Evolutionary conservation across 2,113 vertebrate genomes (phyloP).

Genomic region (Anoplopoma fimbria): DNA sequence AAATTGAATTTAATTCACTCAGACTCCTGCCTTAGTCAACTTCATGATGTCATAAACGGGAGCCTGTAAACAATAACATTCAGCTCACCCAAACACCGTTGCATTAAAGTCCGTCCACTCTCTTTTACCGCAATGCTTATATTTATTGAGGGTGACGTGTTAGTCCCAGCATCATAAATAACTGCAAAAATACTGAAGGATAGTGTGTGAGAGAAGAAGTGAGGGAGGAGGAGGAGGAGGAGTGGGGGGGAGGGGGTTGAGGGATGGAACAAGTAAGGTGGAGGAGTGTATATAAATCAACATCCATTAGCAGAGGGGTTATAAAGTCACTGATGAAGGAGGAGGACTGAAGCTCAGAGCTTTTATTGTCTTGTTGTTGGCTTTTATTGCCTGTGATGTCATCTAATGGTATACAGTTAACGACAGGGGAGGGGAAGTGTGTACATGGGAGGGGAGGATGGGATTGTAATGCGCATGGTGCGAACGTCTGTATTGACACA

Average conservation of each 20-base stretch:
- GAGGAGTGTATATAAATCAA: constrained; percentile 81
- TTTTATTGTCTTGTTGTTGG: constrained; percentile 84
- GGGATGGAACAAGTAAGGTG: constrained; percentile 64
- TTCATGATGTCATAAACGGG: constrained; percentile 78
- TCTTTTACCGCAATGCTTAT: constrained; percentile 67
- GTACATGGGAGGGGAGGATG: constrained; percentile 69
- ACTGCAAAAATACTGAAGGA: constrained; percentile 29
- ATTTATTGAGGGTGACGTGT: constrained; percentile 72
- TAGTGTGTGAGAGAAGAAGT: constrained; percentile 24
- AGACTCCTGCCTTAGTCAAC: constrained; percentile 39
- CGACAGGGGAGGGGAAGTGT: constrained; percentile 68
- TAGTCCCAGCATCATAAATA: constrained; percentile 76
- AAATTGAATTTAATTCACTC: constrained; percentile 69
- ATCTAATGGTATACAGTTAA: constrained; percentile 82
- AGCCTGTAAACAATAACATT: constrained; percentile 65
- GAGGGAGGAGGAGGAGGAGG: constrained; percentile 16
- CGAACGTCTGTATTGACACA: constrained; percentile 49
- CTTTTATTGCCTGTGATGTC: constrained; percentile 85
- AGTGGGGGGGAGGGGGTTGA: constrained; percentile 20
- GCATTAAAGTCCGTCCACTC: constrained; percentile 53
- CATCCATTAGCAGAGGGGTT: constrained; percentile 79
- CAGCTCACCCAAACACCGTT: constrained; percentile 46
- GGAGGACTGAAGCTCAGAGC: constrained; percentile 63
- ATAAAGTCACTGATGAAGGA: constrained; percentile 83
- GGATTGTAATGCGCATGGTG: constrained; percentile 63